Conservation (phyloP, 1,140 invertebrate genomes). For the Lerema accius region DNA sequence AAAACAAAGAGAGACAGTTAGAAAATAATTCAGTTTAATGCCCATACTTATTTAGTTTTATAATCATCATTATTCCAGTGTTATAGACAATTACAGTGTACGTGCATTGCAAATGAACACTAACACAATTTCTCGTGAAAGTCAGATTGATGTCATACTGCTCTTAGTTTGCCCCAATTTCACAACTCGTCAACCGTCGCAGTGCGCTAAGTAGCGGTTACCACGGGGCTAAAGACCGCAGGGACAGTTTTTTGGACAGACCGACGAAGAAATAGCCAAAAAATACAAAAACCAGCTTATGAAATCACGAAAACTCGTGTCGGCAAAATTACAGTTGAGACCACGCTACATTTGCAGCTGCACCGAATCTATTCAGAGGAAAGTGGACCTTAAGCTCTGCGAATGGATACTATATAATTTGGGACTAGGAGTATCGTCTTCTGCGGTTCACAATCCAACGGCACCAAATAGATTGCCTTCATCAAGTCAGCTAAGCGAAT, state of each 20-base stretch:
- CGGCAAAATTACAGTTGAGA: constrained; percentile 50
- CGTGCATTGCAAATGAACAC: constrained; percentile 20
- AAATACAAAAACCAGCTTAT: constrained; percentile 53
- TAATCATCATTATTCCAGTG: constrained; percentile 8
- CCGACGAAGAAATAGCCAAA: constrained; percentile 48
- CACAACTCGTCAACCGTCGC: constrained; percentile 28
- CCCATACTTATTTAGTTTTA: constrained; percentile 14
- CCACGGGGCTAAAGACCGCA: constrained; percentile 47
- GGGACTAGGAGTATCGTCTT: not conserved
- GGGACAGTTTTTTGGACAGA: constrained; percentile 51
- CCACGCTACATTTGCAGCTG: constrained; percentile 20
- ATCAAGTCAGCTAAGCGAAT: constrained; percentile 35
- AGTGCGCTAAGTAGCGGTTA: constrained; percentile 24
- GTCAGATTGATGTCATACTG: constrained; percentile 25
- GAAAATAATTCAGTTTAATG: constrained; percentile 13
- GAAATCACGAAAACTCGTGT: constrained; percentile 64
- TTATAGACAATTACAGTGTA: constrained; percentile 27
- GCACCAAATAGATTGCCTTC: constrained; percentile 22
- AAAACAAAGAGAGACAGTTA: not conserved
- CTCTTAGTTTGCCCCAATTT: constrained; percentile 26
- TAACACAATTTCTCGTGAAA: constrained; percentile 31
- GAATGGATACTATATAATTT: constrained; percentile 6
- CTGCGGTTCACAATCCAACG: constrained; percentile 19
- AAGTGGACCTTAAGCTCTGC: constrained; percentile 10
- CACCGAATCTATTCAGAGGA: constrained; percentile 8